Evolutionary conservation across 2,797 vertebrate genomes (phyloP).

Genomic region (Acanthurus lineatus): DNA sequence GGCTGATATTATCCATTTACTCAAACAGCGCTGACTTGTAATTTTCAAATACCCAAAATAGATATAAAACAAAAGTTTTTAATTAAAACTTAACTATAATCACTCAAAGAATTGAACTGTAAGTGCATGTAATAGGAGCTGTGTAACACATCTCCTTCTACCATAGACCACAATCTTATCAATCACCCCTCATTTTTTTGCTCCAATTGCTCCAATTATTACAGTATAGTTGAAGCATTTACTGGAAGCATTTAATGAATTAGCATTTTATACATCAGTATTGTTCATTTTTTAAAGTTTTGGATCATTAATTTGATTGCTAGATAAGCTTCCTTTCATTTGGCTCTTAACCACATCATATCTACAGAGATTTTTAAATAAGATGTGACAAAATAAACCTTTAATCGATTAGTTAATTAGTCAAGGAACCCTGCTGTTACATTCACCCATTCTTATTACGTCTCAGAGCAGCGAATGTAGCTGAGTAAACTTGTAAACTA

Average conservation of each 20-base stretch:
- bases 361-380: constrained; percentile 20
- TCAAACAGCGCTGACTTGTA: no score
- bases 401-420: constrained; percentile 46
- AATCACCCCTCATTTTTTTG: neutral
- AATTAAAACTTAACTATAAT: no score
- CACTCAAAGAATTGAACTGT: no score
- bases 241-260: constrained; percentile 1
- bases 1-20: no score
- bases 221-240: neutral
- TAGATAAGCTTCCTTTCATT: constrained; percentile 30
- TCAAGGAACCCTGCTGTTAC: constrained; percentile 24
- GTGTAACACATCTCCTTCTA: no score
- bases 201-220: neutral
- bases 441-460: constrained; percentile 30
- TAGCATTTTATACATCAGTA: neutral
- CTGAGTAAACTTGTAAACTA: constrained; percentile 52
- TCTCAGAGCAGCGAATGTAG: constrained; percentile 38
- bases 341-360: constrained; percentile 13
- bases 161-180: no score
- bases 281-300: neutral
- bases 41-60: no score
- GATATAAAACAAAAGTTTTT: no score
- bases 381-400: constrained; percentile 19
- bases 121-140: no score
- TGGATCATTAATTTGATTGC: constrained; percentile 48